Percentiles rank a stretch among this genome's conserved stretches.
Conservation (phyloP, 2,888 invertebrate genomes). For the Argyresthia albistria region DNA sequence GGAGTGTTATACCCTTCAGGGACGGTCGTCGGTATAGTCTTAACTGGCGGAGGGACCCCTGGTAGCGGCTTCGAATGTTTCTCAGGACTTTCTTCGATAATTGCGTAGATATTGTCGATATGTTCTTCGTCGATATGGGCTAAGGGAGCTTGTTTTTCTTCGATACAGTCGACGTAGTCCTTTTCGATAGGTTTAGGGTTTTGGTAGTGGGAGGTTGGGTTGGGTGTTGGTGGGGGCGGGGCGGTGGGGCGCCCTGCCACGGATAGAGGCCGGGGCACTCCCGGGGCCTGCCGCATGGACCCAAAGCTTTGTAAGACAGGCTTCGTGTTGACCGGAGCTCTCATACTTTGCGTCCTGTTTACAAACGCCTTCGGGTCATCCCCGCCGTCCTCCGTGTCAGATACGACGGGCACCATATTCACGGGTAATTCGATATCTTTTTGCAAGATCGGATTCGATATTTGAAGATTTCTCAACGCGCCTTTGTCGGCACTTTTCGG, state of each 20-base stretch:
- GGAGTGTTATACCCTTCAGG: slow-evolving; percentile 63
- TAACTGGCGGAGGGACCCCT: slow-evolving; percentile 38
- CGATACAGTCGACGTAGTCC: slow-evolving; percentile 87
- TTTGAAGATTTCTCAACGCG: slow-evolving; percentile 81
- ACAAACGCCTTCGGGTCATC: slow-evolving; percentile 74
- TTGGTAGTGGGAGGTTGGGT: slow-evolving; percentile 66
- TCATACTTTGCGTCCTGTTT: slow-evolving; percentile 87
- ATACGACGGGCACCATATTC: slow-evolving; percentile 74
- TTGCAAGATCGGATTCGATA: slow-evolving; percentile 87
- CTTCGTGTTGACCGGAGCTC: slow-evolving; percentile 71
- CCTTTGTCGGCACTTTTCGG: slow-evolving; percentile 80
- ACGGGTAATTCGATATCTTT: slow-evolving; percentile 75
- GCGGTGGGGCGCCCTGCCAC: slow-evolving; percentile 82
- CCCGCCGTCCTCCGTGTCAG: slow-evolving; percentile 51
- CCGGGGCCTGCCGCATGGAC: slow-evolving; percentile 83
- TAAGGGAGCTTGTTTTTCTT: slow-evolving; percentile 74
- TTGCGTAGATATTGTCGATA: slow-evolving; percentile 87
- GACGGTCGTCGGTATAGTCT: slow-evolving; percentile 47
- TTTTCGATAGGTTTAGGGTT: slow-evolving; percentile 60
- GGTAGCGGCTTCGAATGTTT: slow-evolving; percentile 49
- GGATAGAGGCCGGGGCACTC: slow-evolving; percentile 80
- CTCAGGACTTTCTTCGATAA: slow-evolving; percentile 85
- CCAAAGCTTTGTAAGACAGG: slow-evolving; percentile 83
- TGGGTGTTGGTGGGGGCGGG: slow-evolving; percentile 82
- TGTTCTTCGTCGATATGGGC: slow-evolving; percentile 77